These are phyloP conservation scores for Gallinago media DNA, from an alignment of 2,113 vertebrate genomes.

Conservation along the genomic window DNA sequence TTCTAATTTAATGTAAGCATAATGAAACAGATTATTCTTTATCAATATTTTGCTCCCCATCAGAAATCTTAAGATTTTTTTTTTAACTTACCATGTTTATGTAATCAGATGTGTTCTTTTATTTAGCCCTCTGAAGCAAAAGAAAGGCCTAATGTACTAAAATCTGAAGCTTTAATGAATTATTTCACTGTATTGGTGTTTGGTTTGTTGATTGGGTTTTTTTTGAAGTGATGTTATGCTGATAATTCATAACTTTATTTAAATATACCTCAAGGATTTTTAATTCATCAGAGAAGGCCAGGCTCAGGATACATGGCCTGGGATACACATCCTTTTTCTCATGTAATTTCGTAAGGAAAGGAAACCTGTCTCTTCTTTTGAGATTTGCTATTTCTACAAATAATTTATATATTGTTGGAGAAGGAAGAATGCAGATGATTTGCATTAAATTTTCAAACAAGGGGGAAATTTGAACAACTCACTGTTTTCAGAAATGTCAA, in stretches of 20 bases:
- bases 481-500: not conserved
- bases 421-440: not conserved
- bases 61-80: not conserved
- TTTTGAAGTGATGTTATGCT: not conserved
- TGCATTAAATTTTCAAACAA: not conserved
- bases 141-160: not conserved
- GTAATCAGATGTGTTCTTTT: not conserved
- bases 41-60: not conserved
- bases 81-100: not conserved
- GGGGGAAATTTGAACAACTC: not conserved
- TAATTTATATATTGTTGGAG: not conserved
- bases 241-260: not conserved
- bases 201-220: not conserved
- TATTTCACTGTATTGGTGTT: not conserved
- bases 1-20: not conserved
- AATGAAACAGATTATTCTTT: not conserved
- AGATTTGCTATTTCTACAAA: not conserved
- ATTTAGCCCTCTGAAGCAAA: not conserved
- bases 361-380: not conserved
- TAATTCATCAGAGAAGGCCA: not conserved
- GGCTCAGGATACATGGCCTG: not conserved
- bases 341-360: not conserved
- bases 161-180: not conserved
- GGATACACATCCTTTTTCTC: not conserved
- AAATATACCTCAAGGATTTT: not conserved